These are phyloP conservation scores for Zingel zingel DNA, from an alignment of 2,113 vertebrate species.

Conservation along the genomic window DNA sequence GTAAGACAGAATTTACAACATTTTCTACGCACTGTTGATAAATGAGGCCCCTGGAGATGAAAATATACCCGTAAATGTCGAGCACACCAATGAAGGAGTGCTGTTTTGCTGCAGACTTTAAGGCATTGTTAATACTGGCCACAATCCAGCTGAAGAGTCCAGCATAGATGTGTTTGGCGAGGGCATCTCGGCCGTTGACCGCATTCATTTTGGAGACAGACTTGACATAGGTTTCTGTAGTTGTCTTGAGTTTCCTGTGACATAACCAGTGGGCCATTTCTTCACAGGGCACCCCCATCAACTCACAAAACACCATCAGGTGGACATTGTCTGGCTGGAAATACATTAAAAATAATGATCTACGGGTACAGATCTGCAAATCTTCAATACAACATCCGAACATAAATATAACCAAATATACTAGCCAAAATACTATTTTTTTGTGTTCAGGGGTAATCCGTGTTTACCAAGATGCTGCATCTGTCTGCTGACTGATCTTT, in stretches of 20 bases:
- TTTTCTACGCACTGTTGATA: no score
- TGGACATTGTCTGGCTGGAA: constrained; percentile 90
- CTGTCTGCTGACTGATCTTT: constrained; percentile 89
- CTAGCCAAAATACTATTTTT: not conserved
- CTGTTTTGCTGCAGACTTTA: constrained; percentile 88
- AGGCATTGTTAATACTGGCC: constrained; percentile 89
- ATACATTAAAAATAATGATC: constrained; percentile 21
- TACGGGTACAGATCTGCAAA: not conserved
- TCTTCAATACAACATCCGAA: not conserved
- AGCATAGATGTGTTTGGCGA: constrained; percentile 96
- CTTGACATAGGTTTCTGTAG: constrained; percentile 93
- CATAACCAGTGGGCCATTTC: constrained; percentile 98
- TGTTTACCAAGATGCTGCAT: constrained; percentile 89
- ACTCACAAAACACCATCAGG: constrained; percentile 91
- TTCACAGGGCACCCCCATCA: constrained; percentile 91
- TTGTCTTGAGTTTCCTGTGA: constrained; percentile 92
- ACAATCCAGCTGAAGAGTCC: constrained; percentile 95
- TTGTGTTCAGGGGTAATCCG: not conserved
- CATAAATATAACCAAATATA: not conserved
- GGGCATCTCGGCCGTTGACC: constrained; percentile 90
- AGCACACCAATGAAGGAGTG: constrained; percentile 96
- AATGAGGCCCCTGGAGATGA: not conserved
- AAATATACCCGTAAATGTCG: constrained; percentile 95
- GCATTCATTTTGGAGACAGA: constrained; percentile 90
- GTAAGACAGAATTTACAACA: no score